Evolutionary conservation across 2,888 invertebrate genomes (phyloP).

Genomic region (Stegana nigrithorax): DNA sequence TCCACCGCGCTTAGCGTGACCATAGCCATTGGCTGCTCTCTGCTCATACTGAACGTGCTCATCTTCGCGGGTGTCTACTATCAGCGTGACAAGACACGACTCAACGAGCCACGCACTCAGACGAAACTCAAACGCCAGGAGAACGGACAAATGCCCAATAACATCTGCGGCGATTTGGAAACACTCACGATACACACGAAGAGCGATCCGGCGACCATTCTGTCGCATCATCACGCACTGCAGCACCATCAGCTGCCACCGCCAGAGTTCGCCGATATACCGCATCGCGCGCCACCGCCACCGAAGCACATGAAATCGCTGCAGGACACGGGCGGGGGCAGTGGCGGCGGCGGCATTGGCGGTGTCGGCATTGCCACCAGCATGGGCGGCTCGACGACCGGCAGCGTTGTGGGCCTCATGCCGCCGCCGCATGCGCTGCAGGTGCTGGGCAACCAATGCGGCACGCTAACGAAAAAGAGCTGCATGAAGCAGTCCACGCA

Average conservation of each 20-base stretch:
- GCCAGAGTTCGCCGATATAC: slow-evolving; percentile 85
- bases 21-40: slow-evolving; percentile 93
- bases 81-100: slow-evolving; percentile 86
- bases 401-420: slow-evolving; percentile 75
- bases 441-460: slow-evolving; percentile 78
- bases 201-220: slow-evolving; percentile 79
- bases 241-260: slow-evolving; percentile 85
- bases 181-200: slow-evolving; percentile 71
- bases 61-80: slow-evolving; percentile 96
- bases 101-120: slow-evolving; percentile 71
- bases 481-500: slow-evolving; percentile 67
- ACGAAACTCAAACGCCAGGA: slow-evolving; percentile 82
- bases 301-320: slow-evolving; percentile 74
- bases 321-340: slow-evolving; percentile 69
- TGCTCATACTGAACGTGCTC: slow-evolving; percentile 90
- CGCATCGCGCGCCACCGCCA: slow-evolving; percentile 81
- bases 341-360: slow-evolving; percentile 71
- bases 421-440: slow-evolving; percentile 82
- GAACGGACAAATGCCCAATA: slow-evolving; percentile 89
- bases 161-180: slow-evolving; percentile 87
- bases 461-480: slow-evolving; percentile 82
- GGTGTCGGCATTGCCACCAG: slow-evolving; percentile 54
- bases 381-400: slow-evolving; percentile 55
- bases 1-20: slow-evolving; percentile 92
- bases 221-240: slow-evolving; percentile 81